Conservation (phyloP, 2,888 invertebrate species). For the Tetragonisca angustula region DNA sequence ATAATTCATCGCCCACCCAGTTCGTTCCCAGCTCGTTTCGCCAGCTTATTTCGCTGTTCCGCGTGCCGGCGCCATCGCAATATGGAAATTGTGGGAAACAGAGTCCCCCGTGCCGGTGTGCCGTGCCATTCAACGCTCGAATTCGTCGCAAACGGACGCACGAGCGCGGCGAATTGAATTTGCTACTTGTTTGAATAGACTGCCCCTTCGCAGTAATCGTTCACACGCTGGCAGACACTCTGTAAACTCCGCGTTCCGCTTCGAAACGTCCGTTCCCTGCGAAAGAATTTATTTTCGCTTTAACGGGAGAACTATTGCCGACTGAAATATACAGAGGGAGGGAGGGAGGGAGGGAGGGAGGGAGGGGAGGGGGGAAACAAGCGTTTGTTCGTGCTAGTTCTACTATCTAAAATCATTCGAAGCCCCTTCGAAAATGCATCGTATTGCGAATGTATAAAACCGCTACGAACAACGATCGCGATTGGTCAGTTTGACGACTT, state of each 20-base stretch:
- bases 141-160: slow-evolving; percentile 3
- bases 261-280: background rate
- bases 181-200: background rate
- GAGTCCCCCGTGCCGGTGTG: background rate
- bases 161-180: background rate
- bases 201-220: slow-evolving; percentile 15
- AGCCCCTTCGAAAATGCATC: background rate
- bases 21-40: background rate
- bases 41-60: background rate
- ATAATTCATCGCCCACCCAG: slow-evolving; percentile 8
- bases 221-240: background rate
- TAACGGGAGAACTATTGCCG: background rate
- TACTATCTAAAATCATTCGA: background rate
- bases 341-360: no score
- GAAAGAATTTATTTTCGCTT: background rate
- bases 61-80: background rate
- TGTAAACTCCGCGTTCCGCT: background rate
- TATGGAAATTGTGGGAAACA: background rate
- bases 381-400: background rate
- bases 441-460: background rate
- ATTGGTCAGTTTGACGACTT: background rate
- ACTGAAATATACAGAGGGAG: background rate
- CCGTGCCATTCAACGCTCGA: slow-evolving; percentile 4
- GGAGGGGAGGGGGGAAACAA: background rate
- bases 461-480: background rate